Conservation (phyloP, 2,797 vertebrate genomes). For the Spea hammondii region DNA sequence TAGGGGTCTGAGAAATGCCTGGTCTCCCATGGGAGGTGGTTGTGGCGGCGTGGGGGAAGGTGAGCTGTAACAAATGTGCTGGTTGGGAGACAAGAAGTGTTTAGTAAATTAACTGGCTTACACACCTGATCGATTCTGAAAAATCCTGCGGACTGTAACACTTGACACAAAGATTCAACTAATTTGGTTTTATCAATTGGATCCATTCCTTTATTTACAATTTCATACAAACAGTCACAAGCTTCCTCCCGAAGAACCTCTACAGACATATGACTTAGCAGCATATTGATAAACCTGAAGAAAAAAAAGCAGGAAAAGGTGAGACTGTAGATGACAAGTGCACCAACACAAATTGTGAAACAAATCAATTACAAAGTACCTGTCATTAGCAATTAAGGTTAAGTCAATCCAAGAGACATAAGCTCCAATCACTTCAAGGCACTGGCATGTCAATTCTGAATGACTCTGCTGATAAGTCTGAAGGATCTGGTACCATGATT, state of each 20-base stretch:
- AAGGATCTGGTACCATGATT: constrained; percentile 98
- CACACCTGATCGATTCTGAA: constrained; percentile 92
- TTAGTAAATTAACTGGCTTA: constrained; percentile 27
- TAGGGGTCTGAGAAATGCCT: too few species aligned
- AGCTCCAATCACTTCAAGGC: constrained; percentile 96
- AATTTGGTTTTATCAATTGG: constrained; percentile 95
- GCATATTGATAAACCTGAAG: constrained; percentile 90
- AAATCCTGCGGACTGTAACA: constrained; percentile 92
- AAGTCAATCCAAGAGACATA: constrained; percentile 98
- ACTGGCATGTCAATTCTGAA: constrained; percentile 96
- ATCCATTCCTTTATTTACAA: constrained; percentile 98
- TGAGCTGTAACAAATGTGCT: too few species aligned
- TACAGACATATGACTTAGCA: constrained; percentile 97
- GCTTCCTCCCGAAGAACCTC: constrained; percentile 96
- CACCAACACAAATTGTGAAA: background rate
- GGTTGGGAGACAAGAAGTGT: background rate
- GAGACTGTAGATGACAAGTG: background rate
- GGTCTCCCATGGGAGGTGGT: too few species aligned
- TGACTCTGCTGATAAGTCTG: constrained; percentile 89
- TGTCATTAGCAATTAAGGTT: constrained; percentile 95
- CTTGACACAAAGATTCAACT: constrained; percentile 91
- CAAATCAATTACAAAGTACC: constrained; percentile 64
- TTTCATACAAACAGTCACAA: constrained; percentile 96
- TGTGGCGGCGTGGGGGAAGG: too few species aligned
- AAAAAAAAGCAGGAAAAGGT: background rate